phyloP scores from a whole-genome alignment of 2,888 invertebrate genomes.

The Scelioninae gen. 1 region DNA sequence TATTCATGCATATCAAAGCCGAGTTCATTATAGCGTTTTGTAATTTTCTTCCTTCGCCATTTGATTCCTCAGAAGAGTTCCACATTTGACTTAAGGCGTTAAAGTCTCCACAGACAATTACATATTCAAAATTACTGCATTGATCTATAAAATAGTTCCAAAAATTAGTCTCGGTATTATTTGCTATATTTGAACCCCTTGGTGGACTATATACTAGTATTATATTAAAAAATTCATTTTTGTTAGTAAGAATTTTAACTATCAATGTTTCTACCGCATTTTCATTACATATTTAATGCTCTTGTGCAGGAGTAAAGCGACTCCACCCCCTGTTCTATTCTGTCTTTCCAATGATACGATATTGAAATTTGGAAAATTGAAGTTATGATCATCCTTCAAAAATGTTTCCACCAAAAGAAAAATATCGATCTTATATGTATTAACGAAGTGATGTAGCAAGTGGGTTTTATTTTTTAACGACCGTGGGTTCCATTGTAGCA shows the following conservation, averaged over 20 bases:
- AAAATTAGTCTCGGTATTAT: not conserved
- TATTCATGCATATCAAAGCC: not conserved
- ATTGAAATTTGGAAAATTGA: not conserved
- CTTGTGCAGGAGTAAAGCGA: not conserved
- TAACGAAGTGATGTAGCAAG: no score
- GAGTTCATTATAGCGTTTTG: not conserved
- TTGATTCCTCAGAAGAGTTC: not conserved
- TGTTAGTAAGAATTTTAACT: not conserved
- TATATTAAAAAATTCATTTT: not conserved
- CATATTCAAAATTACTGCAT: not conserved
- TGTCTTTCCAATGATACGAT: not conserved
- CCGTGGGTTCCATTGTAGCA: slow-evolving; percentile 2
- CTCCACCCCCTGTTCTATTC: not conserved
- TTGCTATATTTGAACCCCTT: not conserved
- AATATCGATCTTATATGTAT: not conserved
- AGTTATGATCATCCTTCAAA: not conserved
- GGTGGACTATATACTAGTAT: not conserved
- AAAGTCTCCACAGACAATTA: not conserved
- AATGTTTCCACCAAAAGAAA: not conserved
- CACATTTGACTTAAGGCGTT: not conserved
- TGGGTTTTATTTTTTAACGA: not conserved
- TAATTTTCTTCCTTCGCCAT: not conserved
- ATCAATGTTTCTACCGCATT: not conserved
- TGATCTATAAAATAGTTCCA: not conserved
- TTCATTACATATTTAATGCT: not conserved